Evolutionary conservation across 2,888 invertebrate species (phyloP), one percentile per base, ranked within the genome.

Genomic region (Parnassius smintheus): DNA sequence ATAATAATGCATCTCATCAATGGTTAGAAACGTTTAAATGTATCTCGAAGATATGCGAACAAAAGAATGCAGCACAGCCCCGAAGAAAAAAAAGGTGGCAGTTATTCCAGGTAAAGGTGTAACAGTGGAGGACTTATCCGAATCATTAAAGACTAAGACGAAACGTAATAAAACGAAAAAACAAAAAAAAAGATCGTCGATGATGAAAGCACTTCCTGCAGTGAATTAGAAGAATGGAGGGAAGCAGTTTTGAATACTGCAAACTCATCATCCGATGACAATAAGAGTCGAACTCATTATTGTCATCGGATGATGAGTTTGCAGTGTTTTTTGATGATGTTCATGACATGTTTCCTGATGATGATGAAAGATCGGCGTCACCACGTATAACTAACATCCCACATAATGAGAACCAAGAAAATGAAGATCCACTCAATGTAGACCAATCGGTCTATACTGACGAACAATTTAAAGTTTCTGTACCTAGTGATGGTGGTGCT

Each of bases 131-230:
- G 45, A 45, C 45, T 45, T 48, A 56, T 48, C 48, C 48, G 46
- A 56, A 56, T 48, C 56, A 48, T 48, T 56, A 46, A 56, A 56
- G 56, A 48, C 46, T 57, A 46, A 57, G 48, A 57, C 48, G 48
- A 57, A 57, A 57, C 48, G 48, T 48, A 57, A 57, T 48, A 48
- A 48, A 57, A 57, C 25, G 56, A 57, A 57, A 57, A 57, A 57
- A 48, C 56, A 56, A 57, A 57, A 57, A 57, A 48, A 55, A 55
- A 45, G 55, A 55, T 42, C 41, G 48, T 48, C 56, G 56, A 57
- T 57, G 45, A 57, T 57, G 46, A 48, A 57, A 48, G 48, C 46
- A 57, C 46, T 48, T 57, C 48, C 56, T 57, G 48, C 46, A 57
- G 56, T 57, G 46, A 57, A 49, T 57, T 48, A 57, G 56, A 48